These are phyloP conservation scores for Tortricodes alternella DNA, from an alignment of 2,888 invertebrate genomes.

Conservation along the genomic window DNA sequence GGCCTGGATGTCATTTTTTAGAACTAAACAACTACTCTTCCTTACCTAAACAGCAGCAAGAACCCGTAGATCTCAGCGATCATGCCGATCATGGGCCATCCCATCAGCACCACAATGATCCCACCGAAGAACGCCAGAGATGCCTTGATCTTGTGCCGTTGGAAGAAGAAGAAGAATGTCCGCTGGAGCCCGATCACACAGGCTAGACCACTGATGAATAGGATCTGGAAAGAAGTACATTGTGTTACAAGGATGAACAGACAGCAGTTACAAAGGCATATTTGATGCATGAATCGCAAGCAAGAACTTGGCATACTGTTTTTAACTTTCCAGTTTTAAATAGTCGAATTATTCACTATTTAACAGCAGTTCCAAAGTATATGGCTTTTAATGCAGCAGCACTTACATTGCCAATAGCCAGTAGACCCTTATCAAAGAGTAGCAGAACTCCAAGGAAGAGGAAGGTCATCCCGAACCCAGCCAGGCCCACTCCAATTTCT, in stretches of 20 bases:
- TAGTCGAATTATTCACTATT: too few relatives aligned
- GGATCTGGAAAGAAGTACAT: constrained; percentile 87
- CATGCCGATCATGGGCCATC: constrained; percentile 99
- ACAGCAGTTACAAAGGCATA: background rate
- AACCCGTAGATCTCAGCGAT: constrained; percentile 98
- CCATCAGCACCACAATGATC: constrained; percentile 94
- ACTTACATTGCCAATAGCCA: constrained; percentile 99
- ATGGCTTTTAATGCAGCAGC: too few relatives aligned
- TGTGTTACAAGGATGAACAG: background rate
- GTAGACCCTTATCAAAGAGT: constrained; percentile 97
- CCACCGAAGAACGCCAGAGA: constrained; percentile 96
- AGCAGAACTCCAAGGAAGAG: constrained; percentile 96
- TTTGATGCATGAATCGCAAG: too few relatives aligned
- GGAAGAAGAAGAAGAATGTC: constrained; percentile 98
- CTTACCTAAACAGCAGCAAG: constrained; percentile 90
- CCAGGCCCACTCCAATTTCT: constrained; percentile 99
- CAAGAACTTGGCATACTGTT: too few relatives aligned
- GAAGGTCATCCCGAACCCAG: constrained; percentile 97
- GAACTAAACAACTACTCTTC: background rate
- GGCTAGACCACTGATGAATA: constrained; percentile 96
- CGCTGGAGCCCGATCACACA: constrained; percentile 98
- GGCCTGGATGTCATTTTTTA: too few relatives aligned
- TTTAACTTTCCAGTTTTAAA: too few relatives aligned
- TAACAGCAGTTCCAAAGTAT: too few relatives aligned
- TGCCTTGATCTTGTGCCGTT: constrained; percentile 96